Base-by-base conservation (phyloP, 30 jellyfish, hydroid and myxozoan species). In the Mastigias papua region DNA sequence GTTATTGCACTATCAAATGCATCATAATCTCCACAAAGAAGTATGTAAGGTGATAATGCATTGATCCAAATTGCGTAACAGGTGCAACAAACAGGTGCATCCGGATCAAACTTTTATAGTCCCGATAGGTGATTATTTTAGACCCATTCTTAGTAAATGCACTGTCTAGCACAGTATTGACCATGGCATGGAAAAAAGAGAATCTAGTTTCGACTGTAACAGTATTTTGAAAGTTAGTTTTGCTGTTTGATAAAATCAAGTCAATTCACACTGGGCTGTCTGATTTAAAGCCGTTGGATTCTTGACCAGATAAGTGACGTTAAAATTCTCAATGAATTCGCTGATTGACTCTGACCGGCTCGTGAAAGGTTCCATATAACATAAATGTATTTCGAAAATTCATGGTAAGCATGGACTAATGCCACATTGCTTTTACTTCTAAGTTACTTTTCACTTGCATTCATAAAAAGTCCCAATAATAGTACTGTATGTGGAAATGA, bases 271-370 rank as follows among this genome's bases (percentile, higher is more conserved):
- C 76, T 11, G 31, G 83, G 33, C 61, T 54, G 34, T 37, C 82
- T 1, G 81, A 73, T 68, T 89, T 79, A 60, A 88, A 66, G 92
- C 63, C 8, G 92, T 77, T 19, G 87, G 72, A 22, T 54, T n/a
- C 66, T 82, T 69, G 0, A 82, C 69, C 17, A 67, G 28, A 17
- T 70, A 67, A 6, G 16, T 23, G 20, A 69, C 27, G 21, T 26
- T 29, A 64, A 63, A 81, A 28, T 0, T 37, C 31, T 63, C 60
- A 72, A 65, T 63, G 77, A 83, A 69, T n/a, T 25, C 86, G 23
- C 63, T 42, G 57, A 83, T 69, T n/a, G n/a, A n/a, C n/a, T n/a
- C n/a, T n/a, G n/a, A n/a, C n/a, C n/a, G n/a, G n/a, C n/a, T n/a
- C n/a, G n/a, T n/a, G n/a, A n/a, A n/a, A n/a, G n/a, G n/a, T n/a